These are phyloP conservation scores for Tetanocera ferruginea DNA, from an alignment of 2,888 invertebrate genomes.

Conservation along the genomic window DNA sequence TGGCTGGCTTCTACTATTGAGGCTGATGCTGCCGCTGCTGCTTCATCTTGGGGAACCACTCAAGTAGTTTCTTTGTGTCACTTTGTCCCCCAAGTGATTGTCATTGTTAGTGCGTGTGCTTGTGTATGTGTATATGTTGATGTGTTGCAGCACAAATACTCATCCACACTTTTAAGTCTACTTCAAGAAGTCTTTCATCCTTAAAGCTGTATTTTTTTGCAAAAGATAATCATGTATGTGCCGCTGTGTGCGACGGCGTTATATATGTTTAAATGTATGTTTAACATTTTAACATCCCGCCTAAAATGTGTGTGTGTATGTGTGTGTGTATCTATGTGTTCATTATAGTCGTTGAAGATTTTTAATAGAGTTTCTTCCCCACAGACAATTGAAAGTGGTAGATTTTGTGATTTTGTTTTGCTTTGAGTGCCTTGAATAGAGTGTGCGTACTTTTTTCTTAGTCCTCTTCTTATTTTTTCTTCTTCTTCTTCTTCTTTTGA, in stretches of 20 bases:
- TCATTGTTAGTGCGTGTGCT: conserved; percentile 1
- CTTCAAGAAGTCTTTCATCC: conserved; percentile 30
- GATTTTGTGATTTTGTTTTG: conserved; percentile 6
- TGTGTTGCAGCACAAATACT: conserved; percentile 31
- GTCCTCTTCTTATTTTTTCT: not conserved
- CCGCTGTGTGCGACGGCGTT: not conserved
- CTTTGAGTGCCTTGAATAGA: too few species aligned
- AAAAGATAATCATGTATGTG: not conserved
- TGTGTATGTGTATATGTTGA: conserved; percentile 8
- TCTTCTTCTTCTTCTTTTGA: not conserved
- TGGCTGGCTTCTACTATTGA: not conserved
- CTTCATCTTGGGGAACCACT: not conserved
- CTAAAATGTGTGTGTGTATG: conserved; percentile 1
- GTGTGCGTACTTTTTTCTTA: too few species aligned
- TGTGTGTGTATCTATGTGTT: conserved; percentile 18
- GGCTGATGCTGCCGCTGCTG: not conserved
- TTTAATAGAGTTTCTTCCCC: conserved; percentile 21
- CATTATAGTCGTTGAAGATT: conserved; percentile 16
- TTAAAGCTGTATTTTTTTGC: not conserved
- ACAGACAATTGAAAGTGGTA: conserved; percentile 22
- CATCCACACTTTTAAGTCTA: conserved; percentile 32
- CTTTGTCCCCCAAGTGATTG: conserved; percentile 7
- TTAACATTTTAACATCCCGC: too few species aligned
- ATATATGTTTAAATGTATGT: not conserved
- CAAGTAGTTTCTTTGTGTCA: conserved; percentile 35